phyloP scores from a whole-genome alignment of 1,140 invertebrate species.

The Drosophila grimshawi region DNA sequence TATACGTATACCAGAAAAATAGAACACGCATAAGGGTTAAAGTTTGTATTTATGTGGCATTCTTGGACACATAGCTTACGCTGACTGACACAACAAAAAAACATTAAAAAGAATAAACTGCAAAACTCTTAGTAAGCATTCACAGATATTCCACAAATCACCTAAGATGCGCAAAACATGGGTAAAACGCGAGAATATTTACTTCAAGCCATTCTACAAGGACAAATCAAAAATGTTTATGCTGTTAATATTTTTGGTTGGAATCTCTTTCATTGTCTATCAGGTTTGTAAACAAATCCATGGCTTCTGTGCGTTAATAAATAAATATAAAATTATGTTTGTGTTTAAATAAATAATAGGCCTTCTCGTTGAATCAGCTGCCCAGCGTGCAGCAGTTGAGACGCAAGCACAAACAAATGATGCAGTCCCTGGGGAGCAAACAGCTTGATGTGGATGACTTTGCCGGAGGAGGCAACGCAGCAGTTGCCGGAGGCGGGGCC shows the following conservation, averaged over 20 bases:
- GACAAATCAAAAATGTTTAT: conserved; percentile 81
- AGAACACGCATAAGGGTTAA: conserved; percentile 24
- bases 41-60: conserved; percentile 21
- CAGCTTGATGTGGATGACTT: conserved; percentile 67
- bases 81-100: conserved; percentile 35
- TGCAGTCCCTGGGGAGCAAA: conserved; percentile 69
- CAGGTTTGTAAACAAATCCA: conserved; percentile 53
- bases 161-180: conserved; percentile 80
- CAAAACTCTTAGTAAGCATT: not conserved
- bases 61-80: conserved; percentile 38
- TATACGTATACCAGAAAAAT: not conserved
- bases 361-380: conserved; percentile 81
- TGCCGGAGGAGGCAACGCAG: conserved; percentile 34
- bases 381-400: conserved; percentile 71
- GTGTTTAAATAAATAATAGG: conserved; percentile 44
- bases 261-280: conserved; percentile 80
- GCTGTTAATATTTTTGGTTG: conserved; percentile 75
- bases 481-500: not conserved
- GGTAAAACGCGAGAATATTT: conserved; percentile 83
- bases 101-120: conserved; percentile 40
- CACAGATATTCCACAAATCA: not conserved
- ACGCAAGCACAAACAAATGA: conserved; percentile 71
- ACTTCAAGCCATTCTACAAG: conserved; percentile 84
- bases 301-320: conserved; percentile 16
- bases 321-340: conserved; percentile 5